Conservation (phyloP, 2,888 invertebrate genomes). For the Phalera bucephala region DNA sequence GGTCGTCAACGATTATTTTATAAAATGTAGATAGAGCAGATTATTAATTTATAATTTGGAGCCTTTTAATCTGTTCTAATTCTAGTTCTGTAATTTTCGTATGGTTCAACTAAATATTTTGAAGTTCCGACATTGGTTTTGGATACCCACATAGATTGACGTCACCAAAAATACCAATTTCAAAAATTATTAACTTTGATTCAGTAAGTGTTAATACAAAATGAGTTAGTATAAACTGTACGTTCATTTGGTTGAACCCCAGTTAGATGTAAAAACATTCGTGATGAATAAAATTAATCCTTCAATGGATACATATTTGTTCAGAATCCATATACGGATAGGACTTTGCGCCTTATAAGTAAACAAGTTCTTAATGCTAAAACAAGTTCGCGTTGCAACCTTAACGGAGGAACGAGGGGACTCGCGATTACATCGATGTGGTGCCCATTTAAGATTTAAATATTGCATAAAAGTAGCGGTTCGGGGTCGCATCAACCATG, state of each 20-base stretch:
- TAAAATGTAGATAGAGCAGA: neutral
- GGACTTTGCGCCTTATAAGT: constrained; percentile 70
- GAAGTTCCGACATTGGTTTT: too few species aligned
- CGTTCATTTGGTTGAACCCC: constrained; percentile 37
- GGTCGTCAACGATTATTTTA: neutral
- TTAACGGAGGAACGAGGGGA: constrained; percentile 59
- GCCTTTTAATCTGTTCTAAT: neutral
- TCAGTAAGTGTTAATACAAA: constrained; percentile 3
- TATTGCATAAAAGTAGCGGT: constrained; percentile 41
- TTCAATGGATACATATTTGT: constrained; percentile 68
- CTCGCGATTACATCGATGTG: constrained; percentile 39
- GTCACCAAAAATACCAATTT: neutral
- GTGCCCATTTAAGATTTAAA: constrained; percentile 46
- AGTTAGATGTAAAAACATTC: constrained; percentile 33
- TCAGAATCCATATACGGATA: constrained; percentile 58
- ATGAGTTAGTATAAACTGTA: constrained; percentile 6
- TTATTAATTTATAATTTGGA: neutral
- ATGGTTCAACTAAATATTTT: too few species aligned
- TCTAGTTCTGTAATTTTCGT: neutral
- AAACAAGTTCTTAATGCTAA: constrained; percentile 69
- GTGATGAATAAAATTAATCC: constrained; percentile 57
- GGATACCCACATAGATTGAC: neutral
- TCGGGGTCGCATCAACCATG: constrained; percentile 32
- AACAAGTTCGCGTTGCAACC: constrained; percentile 69
- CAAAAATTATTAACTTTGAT: neutral